Evolutionary conservation across 2,888 invertebrate species (phyloP).

Genomic region (Leptopterna dolabrata): DNA sequence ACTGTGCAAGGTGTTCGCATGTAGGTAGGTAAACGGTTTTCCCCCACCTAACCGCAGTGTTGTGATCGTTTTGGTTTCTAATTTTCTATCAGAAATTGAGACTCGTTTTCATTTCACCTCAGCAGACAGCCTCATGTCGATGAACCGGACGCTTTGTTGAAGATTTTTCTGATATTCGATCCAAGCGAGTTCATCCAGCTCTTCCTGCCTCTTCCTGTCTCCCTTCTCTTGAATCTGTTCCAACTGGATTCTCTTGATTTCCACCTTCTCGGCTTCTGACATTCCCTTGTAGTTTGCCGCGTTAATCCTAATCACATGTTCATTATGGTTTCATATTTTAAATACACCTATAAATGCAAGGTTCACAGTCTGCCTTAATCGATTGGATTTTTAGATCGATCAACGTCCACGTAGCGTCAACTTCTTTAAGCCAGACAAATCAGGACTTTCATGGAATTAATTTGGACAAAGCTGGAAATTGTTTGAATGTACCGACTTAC

Average conservation of each 20-base stretch:
- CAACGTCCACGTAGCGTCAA: no score
- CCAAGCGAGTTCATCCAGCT: constrained; percentile 30
- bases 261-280: constrained; percentile 78
- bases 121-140: constrained; percentile 6
- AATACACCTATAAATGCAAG: no score
- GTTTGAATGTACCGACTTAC: background rate
- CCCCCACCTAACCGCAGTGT: no score
- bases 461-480: background rate
- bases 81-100: no score
- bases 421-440: no score
- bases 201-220: constrained; percentile 68
- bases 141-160: constrained; percentile 31
- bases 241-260: constrained; percentile 78
- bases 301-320: background rate
- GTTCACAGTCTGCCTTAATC: no score
- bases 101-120: constrained; percentile 9
- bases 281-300: constrained; percentile 83
- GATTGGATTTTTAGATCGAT: no score
- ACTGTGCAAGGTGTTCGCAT: no score
- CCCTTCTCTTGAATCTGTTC: constrained; percentile 79
- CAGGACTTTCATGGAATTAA: no score
- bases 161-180: constrained; percentile 41
- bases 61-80: no score
- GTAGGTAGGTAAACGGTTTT: no score
- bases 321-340: background rate